These are phyloP conservation scores for Trididemnum clinides DNA, from an alignment of 23 tunicate species.

Conservation along the genomic window DNA sequence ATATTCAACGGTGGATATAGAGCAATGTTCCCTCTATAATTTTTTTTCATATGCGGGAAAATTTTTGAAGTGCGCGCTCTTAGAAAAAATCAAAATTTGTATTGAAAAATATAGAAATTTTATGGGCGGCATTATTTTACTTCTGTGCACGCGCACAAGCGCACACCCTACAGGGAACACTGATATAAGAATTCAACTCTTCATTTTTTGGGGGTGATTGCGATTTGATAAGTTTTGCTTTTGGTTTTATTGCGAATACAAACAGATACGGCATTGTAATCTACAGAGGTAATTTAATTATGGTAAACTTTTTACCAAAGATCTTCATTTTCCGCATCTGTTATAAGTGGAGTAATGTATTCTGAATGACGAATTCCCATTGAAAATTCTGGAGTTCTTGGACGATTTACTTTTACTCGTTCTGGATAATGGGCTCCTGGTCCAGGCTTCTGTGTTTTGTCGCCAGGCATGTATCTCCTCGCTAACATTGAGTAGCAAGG, in stretches of 20 bases:
- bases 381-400: slow-evolving; percentile 73
- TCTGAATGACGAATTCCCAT: slow-evolving; percentile 96
- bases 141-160: no score
- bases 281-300: no score
- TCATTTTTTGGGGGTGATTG: no score
- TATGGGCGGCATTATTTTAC: no score
- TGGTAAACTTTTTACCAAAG: background rate
- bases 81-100: no score
- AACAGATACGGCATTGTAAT: background rate
- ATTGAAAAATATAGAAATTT: no score
- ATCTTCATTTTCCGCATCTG: slow-evolving; percentile 54
- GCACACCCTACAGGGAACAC: no score
- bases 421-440: slow-evolving; percentile 95
- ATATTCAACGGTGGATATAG: no score
- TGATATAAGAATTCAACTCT: no score
- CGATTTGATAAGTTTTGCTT: background rate
- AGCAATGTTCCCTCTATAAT: no score
- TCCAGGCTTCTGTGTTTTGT: slow-evolving; percentile 94
- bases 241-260: background rate
- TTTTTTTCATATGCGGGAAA: no score
- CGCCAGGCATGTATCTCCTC: slow-evolving; percentile 91
- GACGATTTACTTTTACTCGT: slow-evolving; percentile 63
- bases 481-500: slow-evolving; percentile 92
- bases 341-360: slow-evolving; percentile 81
- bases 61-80: no score